Evolutionary conservation across 2,797 vertebrate species (phyloP), one percentile per base, ranked within the genome.

Genomic region (Xenopus petersii): DNA sequence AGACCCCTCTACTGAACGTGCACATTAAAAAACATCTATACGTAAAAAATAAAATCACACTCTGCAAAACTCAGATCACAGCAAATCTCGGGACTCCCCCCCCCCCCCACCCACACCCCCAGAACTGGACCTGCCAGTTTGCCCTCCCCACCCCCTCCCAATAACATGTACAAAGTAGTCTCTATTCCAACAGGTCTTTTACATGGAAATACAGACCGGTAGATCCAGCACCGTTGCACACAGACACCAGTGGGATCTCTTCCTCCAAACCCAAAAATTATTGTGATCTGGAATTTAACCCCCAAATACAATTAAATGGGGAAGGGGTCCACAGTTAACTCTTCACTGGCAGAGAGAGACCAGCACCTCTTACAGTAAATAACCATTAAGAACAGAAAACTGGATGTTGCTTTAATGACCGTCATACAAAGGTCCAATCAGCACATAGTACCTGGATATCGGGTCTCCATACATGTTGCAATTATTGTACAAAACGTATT

Each of bases 101-200:
- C 64, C 1, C 6, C 33, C 64, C 21, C 21, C 1, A 1, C 21
- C 21, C 21, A 21, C 21, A 21, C 21, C 64, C 59, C 17, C 0
- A 47, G 15, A 70, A 42, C 65, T 36, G 66, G 70, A 78, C 74
- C 63, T 56, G 80, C 82, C 77, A 82, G 77, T 49, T 33, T 51
- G 26, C 15, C 36, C 46, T 59, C 47, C 21, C 17, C 36, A 42
- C 5, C 36, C 36, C 72, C 75, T 15, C 17, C 62, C 15, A 65
- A 75, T 36, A 36, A 36, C 36, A 80, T 36, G 56, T 12, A 24
- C 59, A 67, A 74, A 64, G 33, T 69, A 2, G 1, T 16, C 2
- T 59, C n/a, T 21, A 16, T 70, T 73, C 21, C 75, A 72, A 79
- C 47, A 48, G 21, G 47, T 30, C 33, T 62, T 60, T 68, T 68